Evolutionary conservation across 2,113 vertebrate genomes (phyloP).

Genomic region (Chauna torquata): DNA sequence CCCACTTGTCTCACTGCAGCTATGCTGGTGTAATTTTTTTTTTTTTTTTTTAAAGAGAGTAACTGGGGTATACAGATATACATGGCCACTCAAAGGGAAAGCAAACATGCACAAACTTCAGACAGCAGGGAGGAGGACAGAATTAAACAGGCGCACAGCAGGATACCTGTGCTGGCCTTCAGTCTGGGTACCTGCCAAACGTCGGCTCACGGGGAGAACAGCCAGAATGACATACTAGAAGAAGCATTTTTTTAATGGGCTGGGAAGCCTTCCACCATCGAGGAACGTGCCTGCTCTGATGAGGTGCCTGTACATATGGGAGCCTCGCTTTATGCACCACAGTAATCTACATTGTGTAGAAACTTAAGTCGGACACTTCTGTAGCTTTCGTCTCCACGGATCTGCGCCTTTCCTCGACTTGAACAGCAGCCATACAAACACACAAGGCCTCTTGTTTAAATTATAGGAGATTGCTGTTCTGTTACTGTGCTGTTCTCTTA

Average conservation of each 20-base stretch:
- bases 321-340: not conserved
- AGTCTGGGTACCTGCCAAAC: not conserved
- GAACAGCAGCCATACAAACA: not conserved
- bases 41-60: not conserved
- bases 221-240: conserved; percentile 44
- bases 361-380: not conserved
- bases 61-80: not conserved
- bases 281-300: not conserved
- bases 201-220: not conserved
- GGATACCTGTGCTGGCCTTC: not conserved
- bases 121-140: not conserved
- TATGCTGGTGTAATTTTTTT: not conserved
- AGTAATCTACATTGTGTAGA: not conserved
- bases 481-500: not conserved
- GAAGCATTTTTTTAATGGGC: not conserved
- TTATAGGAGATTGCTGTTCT: conserved; percentile 1
- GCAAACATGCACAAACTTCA: not conserved
- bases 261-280: not conserved
- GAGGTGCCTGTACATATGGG: not conserved
- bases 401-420: not conserved
- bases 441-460: conserved; percentile 32
- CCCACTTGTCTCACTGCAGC: not conserved
- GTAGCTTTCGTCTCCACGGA: not conserved
- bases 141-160: not conserved
- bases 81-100: not conserved